Evolutionary conservation across 2,797 vertebrate species (phyloP).

Genomic region (Triplophysa yarkandensis): DNA sequence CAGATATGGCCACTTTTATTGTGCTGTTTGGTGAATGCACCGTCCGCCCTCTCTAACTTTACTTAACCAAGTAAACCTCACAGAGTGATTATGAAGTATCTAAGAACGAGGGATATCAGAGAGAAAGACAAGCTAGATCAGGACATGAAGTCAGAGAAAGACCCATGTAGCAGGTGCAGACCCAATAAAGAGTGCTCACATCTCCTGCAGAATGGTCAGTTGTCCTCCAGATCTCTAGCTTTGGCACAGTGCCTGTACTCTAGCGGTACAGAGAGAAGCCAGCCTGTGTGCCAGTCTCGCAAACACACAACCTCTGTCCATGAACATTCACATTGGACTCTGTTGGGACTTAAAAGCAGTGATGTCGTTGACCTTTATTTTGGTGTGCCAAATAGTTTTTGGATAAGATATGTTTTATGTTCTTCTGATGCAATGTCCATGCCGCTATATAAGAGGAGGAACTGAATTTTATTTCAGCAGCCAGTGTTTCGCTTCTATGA

Average conservation of each 20-base stretch:
- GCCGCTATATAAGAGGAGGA: background rate
- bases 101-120: constrained; percentile 16
- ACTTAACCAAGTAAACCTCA: background rate
- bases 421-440: background rate
- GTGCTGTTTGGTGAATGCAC: background rate
- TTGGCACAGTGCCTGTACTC: constrained; percentile 55
- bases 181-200: constrained; percentile 64
- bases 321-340: constrained; percentile 39
- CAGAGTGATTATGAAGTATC: background rate
- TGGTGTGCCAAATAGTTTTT: constrained; percentile 14
- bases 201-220: constrained; percentile 60
- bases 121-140: background rate
- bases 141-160: constrained; percentile 40
- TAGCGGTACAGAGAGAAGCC: constrained; percentile 51
- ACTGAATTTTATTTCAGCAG: background rate
- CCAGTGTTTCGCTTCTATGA: background rate
- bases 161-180: constrained; percentile 60
- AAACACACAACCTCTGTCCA: constrained; percentile 49
- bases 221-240: constrained; percentile 57
- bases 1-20: too few relatives aligned
- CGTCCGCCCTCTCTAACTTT: too few relatives aligned
- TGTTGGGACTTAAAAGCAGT: constrained; percentile 33
- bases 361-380: constrained; percentile 39
- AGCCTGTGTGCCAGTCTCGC: constrained; percentile 44
- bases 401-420: background rate